Evolutionary conservation across 2,888 invertebrate genomes (phyloP).

Genomic region (Eristalinus aeneus): DNA sequence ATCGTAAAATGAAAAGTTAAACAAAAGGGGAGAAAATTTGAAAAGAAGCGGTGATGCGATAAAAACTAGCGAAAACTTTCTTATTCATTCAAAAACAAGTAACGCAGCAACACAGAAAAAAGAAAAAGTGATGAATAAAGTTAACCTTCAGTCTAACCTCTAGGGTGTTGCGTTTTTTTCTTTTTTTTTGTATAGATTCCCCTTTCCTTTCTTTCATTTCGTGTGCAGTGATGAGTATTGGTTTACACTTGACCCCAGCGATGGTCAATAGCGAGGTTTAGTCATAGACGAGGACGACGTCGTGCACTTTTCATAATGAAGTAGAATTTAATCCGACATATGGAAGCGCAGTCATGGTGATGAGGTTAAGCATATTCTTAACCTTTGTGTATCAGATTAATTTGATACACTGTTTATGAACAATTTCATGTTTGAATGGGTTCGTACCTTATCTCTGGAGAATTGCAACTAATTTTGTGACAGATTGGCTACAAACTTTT

Average conservation of each 20-base stretch:
- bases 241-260: constrained; percentile 22
- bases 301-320: constrained; percentile 1
- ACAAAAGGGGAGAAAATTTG: constrained; percentile 22
- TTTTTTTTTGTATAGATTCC: not conserved
- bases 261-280: not conserved
- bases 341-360: not conserved
- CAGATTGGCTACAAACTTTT: not conserved
- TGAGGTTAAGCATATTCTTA: not conserved
- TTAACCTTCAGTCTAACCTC: constrained; percentile 22
- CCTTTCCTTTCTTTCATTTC: not conserved
- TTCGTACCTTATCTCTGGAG: not conserved
- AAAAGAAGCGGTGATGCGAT: constrained; percentile 31
- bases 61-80: constrained; percentile 34
- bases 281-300: not conserved
- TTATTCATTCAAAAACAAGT: not conserved
- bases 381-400: not conserved
- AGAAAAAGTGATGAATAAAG: not conserved
- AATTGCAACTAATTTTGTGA: not conserved
- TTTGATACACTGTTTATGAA: not conserved
- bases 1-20: not conserved
- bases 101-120: not conserved
- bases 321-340: not conserved
- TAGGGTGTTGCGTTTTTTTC: not conserved
- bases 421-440: not conserved
- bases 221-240: constrained; percentile 7